Evolutionary conservation across 1,140 invertebrate species (phyloP), one percentile per base, ranked within the genome.

Genomic region (Drosophila bifasciata): DNA sequence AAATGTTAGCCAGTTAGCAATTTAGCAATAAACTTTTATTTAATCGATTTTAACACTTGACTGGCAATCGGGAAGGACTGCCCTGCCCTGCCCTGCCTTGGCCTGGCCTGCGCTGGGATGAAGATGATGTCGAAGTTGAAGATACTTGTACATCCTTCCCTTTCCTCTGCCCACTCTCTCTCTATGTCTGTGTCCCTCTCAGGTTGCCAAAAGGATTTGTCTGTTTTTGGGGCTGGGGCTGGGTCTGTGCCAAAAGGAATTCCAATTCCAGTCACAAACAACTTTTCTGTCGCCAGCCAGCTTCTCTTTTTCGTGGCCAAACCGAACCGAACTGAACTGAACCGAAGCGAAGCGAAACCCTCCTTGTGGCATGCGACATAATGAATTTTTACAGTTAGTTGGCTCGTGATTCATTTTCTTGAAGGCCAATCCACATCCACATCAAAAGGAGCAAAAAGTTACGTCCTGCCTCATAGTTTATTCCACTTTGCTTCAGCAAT

Each of bases 41-140:
- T 73, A 88, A 88, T 88, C 83, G 83, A 88, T 88, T 88, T 88
- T 83, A 88, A 88, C 84, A 88, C 83, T 88, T 88, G 78, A 86
- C 70, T 83, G 83, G 51, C 55, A 16, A 44, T 60, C 49, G 40
- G 36, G 8, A 9, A 11, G 21, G 15, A 13, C 32, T 36, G 32
- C 11, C 32, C 11, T 36, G 23, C 5, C 6, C 23, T 7, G 32
- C 11, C 32, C 11, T 36, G 23, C 5, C 6, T 6, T 7, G 23
- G 23, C 23, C 23, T 7, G 5, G 23, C 6, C 23, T 25, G 23
- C 23, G 1, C 23, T 25, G 32, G 9, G 17, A 61, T 16, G 52
- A 44, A 32, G 13, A 62, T 43, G 62, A 39, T 50, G 63, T 48
- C 32, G 59, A 51, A 41, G 43, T 66, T 52, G 64, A 84, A 66